These are phyloP conservation scores for Lepus timidus DNA, from an alignment of 2,113 vertebrate species.

Conservation along the genomic window DNA sequence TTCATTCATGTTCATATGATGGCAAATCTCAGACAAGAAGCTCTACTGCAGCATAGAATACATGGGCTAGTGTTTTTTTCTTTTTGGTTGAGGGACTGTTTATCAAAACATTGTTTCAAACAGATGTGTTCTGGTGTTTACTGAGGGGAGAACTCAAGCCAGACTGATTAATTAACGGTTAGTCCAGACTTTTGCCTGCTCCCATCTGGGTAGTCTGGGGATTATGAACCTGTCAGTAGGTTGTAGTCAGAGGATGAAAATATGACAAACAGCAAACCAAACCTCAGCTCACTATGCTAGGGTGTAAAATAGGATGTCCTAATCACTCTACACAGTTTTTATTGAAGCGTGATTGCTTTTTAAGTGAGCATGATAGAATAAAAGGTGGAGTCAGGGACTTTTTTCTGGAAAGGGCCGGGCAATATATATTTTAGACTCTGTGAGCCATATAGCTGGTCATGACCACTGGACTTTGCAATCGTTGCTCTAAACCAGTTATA, in stretches of 20 bases:
- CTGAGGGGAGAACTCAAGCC: slow-evolving; percentile 58
- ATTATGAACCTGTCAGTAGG: slow-evolving; percentile 70
- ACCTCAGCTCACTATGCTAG: neutral
- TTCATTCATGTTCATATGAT: neutral
- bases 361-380: neutral
- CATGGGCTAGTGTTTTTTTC: slow-evolving; percentile 41
- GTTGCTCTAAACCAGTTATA: neutral
- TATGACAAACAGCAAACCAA: slow-evolving; percentile 54
- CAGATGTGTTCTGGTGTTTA: slow-evolving; percentile 72
- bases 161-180: slow-evolving; percentile 70
- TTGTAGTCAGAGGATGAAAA: slow-evolving; percentile 45
- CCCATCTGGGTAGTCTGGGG: slow-evolving; percentile 49
- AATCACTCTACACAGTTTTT: neutral
- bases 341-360: neutral
- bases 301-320: neutral
- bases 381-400: neutral
- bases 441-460: neutral
- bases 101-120: slow-evolving; percentile 68
- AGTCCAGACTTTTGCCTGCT: slow-evolving; percentile 44
- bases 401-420: neutral
- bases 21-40: slow-evolving; percentile 45
- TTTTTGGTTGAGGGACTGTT: slow-evolving; percentile 65
- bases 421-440: slow-evolving; percentile 30
- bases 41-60: neutral
- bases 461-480: neutral